Evolutionary conservation across 1,140 invertebrate species (phyloP).

Genomic region (Dreissena rostriformis): DNA sequence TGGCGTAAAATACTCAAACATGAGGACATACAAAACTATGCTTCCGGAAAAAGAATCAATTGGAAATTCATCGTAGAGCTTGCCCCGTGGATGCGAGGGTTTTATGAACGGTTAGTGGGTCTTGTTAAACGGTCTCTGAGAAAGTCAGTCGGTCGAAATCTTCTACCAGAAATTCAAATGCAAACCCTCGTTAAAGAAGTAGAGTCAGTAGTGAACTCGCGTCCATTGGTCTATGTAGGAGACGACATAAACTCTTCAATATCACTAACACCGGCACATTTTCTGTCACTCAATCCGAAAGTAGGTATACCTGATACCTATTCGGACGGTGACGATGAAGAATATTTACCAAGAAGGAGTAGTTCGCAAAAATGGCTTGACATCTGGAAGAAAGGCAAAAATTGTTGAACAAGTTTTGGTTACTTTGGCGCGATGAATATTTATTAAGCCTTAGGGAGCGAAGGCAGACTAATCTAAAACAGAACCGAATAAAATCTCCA

Average conservation of each 20-base stretch:
- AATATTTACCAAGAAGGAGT: neutral
- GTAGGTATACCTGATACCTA: neutral
- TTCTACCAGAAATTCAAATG: neutral
- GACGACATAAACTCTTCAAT: conserved; percentile 26
- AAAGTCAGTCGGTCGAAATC: neutral
- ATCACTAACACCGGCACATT: conserved; percentile 9
- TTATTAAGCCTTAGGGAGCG: conserved; percentile 3
- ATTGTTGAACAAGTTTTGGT: conserved; percentile 13
- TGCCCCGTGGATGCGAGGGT: too few relatives aligned
- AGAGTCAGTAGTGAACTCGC: neutral
- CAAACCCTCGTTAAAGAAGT: conserved; percentile 15
- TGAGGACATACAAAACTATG: too few relatives aligned
- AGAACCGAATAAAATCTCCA: neutral
- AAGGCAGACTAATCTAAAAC: neutral
- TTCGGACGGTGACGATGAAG: neutral
- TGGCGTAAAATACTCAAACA: too few relatives aligned
- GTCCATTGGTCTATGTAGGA: conserved; percentile 1
- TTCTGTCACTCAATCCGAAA: conserved; percentile 1
- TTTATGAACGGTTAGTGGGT: conserved; percentile 5
- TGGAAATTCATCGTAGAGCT: too few relatives aligned
- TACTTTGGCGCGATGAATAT: neutral
- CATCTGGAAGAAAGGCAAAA: conserved; percentile 1
- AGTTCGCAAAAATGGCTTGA: neutral
- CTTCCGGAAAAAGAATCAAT: too few relatives aligned
- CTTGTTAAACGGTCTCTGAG: conserved; percentile 14